Evolutionary conservation across 2,888 invertebrate species (phyloP).

Genomic region (Ophioninae sp.): DNA sequence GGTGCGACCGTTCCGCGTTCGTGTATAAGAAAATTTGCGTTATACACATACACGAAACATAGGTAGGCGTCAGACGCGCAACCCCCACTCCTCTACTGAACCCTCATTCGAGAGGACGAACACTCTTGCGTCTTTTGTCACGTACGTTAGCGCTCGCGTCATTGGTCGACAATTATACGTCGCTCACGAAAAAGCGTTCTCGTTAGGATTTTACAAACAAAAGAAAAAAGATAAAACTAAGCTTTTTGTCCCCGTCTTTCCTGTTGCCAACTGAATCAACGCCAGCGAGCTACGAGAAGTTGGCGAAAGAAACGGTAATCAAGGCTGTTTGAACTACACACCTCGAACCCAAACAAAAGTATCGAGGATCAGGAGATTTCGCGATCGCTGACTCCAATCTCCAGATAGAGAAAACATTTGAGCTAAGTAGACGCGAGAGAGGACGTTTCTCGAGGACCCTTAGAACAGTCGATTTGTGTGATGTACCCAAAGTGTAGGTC

Average conservation of each 20-base stretch:
- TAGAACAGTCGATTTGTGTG: conserved; percentile 75
- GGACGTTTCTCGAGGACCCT: conserved; percentile 22
- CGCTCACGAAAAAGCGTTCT: background rate
- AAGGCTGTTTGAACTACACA: background rate
- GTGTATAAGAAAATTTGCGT: background rate
- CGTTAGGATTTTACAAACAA: too few relatives aligned
- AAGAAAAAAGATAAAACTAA: background rate
- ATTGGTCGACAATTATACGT: background rate
- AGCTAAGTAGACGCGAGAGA: background rate
- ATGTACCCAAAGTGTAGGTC: conserved; percentile 79
- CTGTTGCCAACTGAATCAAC: background rate
- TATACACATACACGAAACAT: background rate
- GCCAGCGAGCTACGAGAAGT: background rate
- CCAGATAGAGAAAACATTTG: background rate
- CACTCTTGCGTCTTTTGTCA: conserved; percentile 33
- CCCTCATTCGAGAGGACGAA: too few relatives aligned
- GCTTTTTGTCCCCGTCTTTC: background rate
- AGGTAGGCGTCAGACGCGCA: background rate
- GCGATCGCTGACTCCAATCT: background rate
- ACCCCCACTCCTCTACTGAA: background rate
- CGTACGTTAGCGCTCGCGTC: background rate
- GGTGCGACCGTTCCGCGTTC: conserved; percentile 1
- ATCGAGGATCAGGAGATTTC: background rate
- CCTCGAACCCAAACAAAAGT: background rate
- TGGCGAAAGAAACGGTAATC: background rate